A percentile compares a stretch with the other conserved stretches of the same genome.
phyloP scores from a whole-genome alignment of 2,113 vertebrate species.

The Corythornis madagascariensis region DNA sequence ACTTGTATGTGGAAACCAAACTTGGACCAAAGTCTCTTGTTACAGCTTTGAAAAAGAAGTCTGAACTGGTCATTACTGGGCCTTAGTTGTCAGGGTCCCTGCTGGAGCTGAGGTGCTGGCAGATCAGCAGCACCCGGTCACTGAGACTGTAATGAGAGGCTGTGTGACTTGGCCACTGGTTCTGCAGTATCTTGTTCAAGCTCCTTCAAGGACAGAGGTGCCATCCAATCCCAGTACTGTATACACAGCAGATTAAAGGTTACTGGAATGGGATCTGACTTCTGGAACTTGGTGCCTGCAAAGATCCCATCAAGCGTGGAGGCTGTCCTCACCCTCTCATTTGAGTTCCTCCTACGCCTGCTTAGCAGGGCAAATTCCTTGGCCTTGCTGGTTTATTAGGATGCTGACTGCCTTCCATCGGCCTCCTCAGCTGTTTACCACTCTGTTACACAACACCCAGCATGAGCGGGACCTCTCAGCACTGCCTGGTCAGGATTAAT shows the following conservation, averaged over 20 bases:
- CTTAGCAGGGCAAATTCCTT: slow-evolving; percentile 28
- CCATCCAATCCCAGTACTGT: background rate
- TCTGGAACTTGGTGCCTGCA: background rate
- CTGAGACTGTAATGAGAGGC: background rate
- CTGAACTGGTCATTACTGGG: background rate
- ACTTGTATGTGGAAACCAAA: background rate
- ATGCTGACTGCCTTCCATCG: background rate
- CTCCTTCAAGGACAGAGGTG: background rate
- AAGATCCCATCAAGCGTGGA: fast-evolving
- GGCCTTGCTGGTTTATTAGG: background rate
- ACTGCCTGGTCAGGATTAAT: background rate
- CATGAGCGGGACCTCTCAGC: slow-evolving; percentile 19
- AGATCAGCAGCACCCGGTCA: background rate
- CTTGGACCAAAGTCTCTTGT: background rate
- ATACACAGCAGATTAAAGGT: background rate
- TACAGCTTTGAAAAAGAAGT: background rate
- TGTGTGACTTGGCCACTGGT: background rate
- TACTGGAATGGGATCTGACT: background rate
- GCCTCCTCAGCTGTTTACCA: slow-evolving; percentile 9
- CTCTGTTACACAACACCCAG: slow-evolving; percentile 16
- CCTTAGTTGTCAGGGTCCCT: background rate
- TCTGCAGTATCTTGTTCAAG: background rate
- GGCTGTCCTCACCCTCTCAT: background rate
- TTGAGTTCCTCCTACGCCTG: background rate
- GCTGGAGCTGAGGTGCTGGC: background rate